Percentiles rank a stretch among this genome's conserved stretches.
phyloP scores from a whole-genome alignment of 2,888 invertebrate species.

The Andrena chrysosceles region DNA sequence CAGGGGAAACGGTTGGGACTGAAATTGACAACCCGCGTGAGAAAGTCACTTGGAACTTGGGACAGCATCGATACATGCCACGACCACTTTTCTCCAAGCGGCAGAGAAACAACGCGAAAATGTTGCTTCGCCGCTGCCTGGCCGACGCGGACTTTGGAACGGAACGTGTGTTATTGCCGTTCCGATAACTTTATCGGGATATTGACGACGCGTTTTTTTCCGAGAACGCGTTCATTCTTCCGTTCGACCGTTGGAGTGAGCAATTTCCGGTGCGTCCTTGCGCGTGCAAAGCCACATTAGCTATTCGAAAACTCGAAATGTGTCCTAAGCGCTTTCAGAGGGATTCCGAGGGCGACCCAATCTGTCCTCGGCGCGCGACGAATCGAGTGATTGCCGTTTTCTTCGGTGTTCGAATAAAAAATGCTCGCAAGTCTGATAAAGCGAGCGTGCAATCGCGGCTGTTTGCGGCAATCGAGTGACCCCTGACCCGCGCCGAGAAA shows the following conservation, averaged over 20 bases:
- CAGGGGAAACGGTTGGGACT: neutral
- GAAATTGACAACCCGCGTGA: slow-evolving; percentile 3
- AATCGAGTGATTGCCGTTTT: neutral
- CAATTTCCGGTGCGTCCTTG: neutral
- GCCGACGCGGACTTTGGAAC: slow-evolving; percentile 41
- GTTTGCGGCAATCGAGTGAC: slow-evolving; percentile 38
- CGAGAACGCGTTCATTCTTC: slow-evolving; percentile 9
- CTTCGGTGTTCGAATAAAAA: slow-evolving; percentile 18
- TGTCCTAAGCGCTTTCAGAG: neutral
- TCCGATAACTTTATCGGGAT: slow-evolving; percentile 36
- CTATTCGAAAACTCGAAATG: neutral
- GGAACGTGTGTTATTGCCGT: neutral
- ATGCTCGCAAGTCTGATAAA: slow-evolving; percentile 15
- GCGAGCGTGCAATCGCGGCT: slow-evolving; percentile 14
- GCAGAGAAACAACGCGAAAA: slow-evolving; percentile 17
- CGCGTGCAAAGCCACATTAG: neutral
- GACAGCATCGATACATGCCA: neutral
- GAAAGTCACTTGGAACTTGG: too few species aligned
- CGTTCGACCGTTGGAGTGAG: neutral
- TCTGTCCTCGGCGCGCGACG: neutral
- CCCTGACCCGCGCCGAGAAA: slow-evolving; percentile 35
- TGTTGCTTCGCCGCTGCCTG: slow-evolving; percentile 8
- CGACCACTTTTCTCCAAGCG: slow-evolving; percentile 1
- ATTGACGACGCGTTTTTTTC: slow-evolving; percentile 20
- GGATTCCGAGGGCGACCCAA: neutral